These are phyloP conservation scores for Morpho deidamia DNA, from an alignment of 2,888 invertebrate genomes.

Conservation along the genomic window DNA sequence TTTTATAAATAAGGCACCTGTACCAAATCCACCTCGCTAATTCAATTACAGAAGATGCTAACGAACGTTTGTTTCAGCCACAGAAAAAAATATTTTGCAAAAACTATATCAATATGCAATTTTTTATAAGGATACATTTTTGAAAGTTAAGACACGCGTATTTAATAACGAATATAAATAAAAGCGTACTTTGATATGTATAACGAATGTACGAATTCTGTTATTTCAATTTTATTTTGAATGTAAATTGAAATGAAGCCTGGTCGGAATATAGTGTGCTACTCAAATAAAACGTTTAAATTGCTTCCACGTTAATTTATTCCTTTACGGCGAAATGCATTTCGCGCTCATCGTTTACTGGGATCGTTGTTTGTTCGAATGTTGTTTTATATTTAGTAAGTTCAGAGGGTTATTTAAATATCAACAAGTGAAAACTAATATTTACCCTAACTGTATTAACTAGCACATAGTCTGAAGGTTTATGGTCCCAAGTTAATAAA, in stretches of 20 bases:
- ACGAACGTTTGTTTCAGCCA: background rate
- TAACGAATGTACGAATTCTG: background rate
- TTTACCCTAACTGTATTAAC: no score
- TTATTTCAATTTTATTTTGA: background rate
- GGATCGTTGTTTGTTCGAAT: no score
- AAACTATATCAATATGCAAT: no score
- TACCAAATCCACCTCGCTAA: background rate
- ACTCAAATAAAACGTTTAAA: background rate
- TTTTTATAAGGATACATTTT: no score
- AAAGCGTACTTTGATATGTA: no score
- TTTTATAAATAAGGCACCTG: background rate
- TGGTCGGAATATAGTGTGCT: background rate
- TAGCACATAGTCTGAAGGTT: no score
- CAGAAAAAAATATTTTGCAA: background rate
- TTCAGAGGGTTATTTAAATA: no score
- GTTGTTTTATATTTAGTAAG: no score
- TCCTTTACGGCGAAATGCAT: background rate
- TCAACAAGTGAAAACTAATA: no score
- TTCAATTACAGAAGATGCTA: conserved; percentile 5
- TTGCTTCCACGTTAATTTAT: background rate
- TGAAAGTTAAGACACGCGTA: no score
- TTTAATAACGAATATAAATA: background rate
- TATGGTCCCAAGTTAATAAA: no score
- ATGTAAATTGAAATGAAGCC: conserved; percentile 1
- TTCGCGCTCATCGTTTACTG: background rate